Conservation (phyloP, 2,113 vertebrate genomes). For the Podiceps cristatus region DNA sequence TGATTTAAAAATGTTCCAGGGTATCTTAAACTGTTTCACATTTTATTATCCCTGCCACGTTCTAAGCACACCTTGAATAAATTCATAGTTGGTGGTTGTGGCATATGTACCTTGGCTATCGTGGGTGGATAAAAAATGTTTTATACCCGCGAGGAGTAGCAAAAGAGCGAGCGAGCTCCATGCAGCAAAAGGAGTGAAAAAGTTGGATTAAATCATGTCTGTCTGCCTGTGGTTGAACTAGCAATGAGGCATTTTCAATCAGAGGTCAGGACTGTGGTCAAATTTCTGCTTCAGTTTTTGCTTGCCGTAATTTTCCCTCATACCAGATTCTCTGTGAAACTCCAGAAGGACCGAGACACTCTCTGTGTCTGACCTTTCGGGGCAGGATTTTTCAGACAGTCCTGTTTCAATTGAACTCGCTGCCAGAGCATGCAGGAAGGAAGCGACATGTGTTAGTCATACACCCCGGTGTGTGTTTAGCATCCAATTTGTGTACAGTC, state of each 20-base stretch:
- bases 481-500: conserved; percentile 55
- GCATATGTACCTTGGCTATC: conserved; percentile 13
- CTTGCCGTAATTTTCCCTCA: conserved; percentile 59
- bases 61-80: conserved; percentile 49
- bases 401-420: conserved; percentile 55
- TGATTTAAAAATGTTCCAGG: conserved; percentile 36
- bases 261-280: conserved; percentile 70
- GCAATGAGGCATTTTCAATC: conserved; percentile 70
- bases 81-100: conserved; percentile 49
- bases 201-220: conserved; percentile 72
- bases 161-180: background rate
- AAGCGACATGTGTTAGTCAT: conserved; percentile 78
- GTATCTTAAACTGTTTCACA: background rate
- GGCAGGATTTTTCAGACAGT: conserved; percentile 66
- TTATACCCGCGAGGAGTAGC: conserved; percentile 13
- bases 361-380: conserved; percentile 58
- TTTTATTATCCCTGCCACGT: conserved; percentile 40
- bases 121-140: conserved; percentile 42
- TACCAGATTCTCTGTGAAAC: conserved; percentile 57
- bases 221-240: conserved; percentile 66
- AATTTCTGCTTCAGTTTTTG: conserved; percentile 60
- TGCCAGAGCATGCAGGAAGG: conserved; percentile 74
- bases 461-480: conserved; percentile 46
- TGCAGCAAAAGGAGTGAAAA: conserved; percentile 15
- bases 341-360: conserved; percentile 52